Conservation (phyloP, 2,113 vertebrate genomes). For the Fukomys damarensis region DNA sequence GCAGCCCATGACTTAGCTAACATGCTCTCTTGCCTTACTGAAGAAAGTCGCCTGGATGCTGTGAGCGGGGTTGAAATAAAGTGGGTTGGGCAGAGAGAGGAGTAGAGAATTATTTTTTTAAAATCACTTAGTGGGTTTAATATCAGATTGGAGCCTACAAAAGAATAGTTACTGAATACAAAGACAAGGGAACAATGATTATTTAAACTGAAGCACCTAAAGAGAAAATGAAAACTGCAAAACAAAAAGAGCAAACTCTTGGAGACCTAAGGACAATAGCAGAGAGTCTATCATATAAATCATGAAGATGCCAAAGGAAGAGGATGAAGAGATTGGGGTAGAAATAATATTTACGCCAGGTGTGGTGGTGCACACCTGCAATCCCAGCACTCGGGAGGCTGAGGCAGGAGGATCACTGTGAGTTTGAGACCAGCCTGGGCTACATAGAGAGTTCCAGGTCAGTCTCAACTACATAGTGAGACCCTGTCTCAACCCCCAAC, state of each 20-base stretch:
- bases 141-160: not conserved
- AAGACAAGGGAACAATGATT: not conserved
- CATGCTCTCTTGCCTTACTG: not conserved
- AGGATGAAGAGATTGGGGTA: not conserved
- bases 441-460: too few relatives aligned
- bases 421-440: too few relatives aligned
- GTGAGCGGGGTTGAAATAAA: too few relatives aligned
- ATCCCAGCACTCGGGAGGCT: too few relatives aligned
- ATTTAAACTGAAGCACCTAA: not conserved
- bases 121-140: not conserved
- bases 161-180: not conserved
- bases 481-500: too few relatives aligned
- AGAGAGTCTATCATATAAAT: not conserved
- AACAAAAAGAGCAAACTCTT: not conserved
- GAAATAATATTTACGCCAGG: not conserved
- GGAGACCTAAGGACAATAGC: not conserved
- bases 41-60: not conserved
- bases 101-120: fast-evolving
- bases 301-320: not conserved
- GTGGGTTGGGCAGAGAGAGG: fast-evolving
- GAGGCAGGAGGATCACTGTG: too few relatives aligned
- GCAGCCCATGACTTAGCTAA: not conserved
- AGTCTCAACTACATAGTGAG: too few relatives aligned
- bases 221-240: not conserved
- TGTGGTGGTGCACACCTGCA: too few relatives aligned